Percentiles rank a stretch among this genome's conserved stretches.
Evolutionary conservation across 2,113 vertebrate species (phyloP).

Genomic region (Lethenteron camtschaticum): DNA sequence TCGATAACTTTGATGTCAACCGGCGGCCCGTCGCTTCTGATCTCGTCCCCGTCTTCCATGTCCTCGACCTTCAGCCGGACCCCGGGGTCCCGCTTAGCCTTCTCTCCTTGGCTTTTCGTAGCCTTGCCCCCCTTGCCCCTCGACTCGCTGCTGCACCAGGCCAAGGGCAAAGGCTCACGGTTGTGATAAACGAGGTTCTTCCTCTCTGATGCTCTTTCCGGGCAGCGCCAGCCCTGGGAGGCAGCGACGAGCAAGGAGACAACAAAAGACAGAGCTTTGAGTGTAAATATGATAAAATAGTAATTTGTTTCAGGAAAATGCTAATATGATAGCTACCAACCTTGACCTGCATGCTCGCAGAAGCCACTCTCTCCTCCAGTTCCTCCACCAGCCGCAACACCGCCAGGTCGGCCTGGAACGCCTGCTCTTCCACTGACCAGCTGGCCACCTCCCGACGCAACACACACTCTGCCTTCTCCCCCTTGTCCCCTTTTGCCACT

Average conservation of each 20-base stretch:
- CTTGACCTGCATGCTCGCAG: slow-evolving; percentile 68
- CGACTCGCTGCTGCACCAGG: slow-evolving; percentile 33
- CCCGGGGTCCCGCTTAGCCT: too few species aligned
- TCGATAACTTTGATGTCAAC: too few species aligned
- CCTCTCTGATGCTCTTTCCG: slow-evolving; percentile 76
- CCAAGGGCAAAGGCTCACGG: slow-evolving; percentile 52
- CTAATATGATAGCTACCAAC: slow-evolving; percentile 18
- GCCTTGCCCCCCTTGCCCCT: slow-evolving; percentile 40
- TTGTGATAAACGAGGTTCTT: slow-evolving; percentile 95
- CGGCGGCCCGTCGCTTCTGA: slow-evolving; percentile 48
- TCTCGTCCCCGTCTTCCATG: slow-evolving; percentile 32
- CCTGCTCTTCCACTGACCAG: slow-evolving; percentile 79
- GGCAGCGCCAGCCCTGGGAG: slow-evolving; percentile 74
- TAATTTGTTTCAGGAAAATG: too few species aligned
- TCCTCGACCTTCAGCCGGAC: too few species aligned
- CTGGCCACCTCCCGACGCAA: slow-evolving; percentile 42
- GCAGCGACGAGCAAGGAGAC: too few species aligned
- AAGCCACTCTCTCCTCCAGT: slow-evolving; percentile 62
- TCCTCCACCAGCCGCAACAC: slow-evolving; percentile 70
- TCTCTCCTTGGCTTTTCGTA: too few species aligned
- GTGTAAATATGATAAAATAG: too few species aligned
- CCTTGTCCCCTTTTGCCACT: too few species aligned
- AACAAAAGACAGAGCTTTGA: too few species aligned
- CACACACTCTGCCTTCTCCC: slow-evolving; percentile 11
- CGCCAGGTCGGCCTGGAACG: slow-evolving; percentile 58